A percentile compares a stretch with the other conserved stretches of the same genome.
phyloP scores from a whole-genome alignment of 2,888 invertebrate species.

The Neoascia interrupta region DNA sequence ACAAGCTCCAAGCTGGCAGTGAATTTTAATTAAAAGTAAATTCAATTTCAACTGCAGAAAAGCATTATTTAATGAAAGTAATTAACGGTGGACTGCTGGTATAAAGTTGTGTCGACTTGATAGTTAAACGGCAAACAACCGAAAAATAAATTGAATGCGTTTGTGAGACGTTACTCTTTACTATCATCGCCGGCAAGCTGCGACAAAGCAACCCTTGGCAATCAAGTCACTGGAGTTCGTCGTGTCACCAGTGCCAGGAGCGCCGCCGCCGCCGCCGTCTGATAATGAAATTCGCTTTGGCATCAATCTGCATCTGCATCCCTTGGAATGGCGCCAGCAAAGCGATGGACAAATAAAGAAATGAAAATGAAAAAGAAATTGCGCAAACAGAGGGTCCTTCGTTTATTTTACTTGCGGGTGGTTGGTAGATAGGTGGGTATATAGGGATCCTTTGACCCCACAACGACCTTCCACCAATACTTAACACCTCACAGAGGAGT shows the following conservation, averaged over 20 bases:
- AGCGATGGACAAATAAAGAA: conserved; percentile 58
- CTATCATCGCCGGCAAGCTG: conserved; percentile 48
- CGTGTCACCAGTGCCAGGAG: background rate
- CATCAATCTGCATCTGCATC: conserved; percentile 65
- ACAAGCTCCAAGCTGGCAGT: conserved; percentile 56
- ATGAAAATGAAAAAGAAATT: conserved; percentile 50
- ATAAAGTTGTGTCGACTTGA: conserved; percentile 60
- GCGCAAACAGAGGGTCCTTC: conserved; percentile 29
- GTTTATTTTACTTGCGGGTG: background rate
- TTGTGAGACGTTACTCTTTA: conserved; percentile 53
- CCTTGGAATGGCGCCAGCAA: conserved; percentile 66
- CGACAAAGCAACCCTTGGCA: conserved; percentile 46
- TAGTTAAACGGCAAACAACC: conserved; percentile 66
- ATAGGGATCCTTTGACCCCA: conserved; percentile 25
- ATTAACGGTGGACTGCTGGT: conserved; percentile 66
- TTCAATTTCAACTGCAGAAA: conserved; percentile 69
- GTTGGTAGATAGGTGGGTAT: too few species aligned
- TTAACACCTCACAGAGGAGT: conserved; percentile 20
- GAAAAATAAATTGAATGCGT: conserved; percentile 65
- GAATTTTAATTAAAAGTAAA: conserved; percentile 69
- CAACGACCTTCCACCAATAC: conserved; percentile 2
- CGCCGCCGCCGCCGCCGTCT: conserved; percentile 42
- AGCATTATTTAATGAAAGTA: conserved; percentile 70
- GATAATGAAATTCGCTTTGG: conserved; percentile 69
- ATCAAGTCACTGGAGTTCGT: conserved; percentile 1